These are phyloP conservation scores for Clarias platycephalus DNA, from an alignment of 2,797 vertebrate species.

Conservation along the genomic window DNA sequence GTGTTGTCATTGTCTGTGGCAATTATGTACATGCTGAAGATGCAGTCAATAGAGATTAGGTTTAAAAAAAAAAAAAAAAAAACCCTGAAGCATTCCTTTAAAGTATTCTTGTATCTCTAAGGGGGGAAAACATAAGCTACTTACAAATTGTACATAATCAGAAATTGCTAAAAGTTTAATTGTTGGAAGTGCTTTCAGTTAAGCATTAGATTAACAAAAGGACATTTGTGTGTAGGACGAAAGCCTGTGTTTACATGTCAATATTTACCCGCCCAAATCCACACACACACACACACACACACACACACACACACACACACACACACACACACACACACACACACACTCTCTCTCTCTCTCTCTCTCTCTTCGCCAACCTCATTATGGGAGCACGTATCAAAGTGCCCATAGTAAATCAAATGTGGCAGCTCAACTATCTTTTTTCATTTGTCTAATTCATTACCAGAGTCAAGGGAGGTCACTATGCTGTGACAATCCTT, in stretches of 20 bases:
- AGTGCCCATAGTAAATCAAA: conserved; percentile 55
- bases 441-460: conserved; percentile 59
- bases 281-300: conserved; percentile 18
- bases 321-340: no score
- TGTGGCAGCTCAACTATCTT: conserved; percentile 52
- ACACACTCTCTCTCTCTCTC: no score
- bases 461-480: conserved; percentile 47
- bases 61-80: neutral
- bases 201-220: conserved; percentile 1
- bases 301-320: neutral
- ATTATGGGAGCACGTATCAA: conserved; percentile 51
- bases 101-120: neutral
- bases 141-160: conserved; percentile 1
- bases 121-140: neutral
- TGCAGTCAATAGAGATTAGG: neutral
- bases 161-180: neutral
- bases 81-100: neutral
- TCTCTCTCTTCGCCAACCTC: conserved; percentile 51
- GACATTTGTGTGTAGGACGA: conserved; percentile 25
- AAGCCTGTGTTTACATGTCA: conserved; percentile 44
- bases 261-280: conserved; percentile 16
- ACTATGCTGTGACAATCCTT: conserved; percentile 12
- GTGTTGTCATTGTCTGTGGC: neutral
- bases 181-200: neutral
- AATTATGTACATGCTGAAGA: neutral